Evolutionary conservation across 2,113 vertebrate genomes (phyloP).

Genomic region (Charadrius vociferus): DNA sequence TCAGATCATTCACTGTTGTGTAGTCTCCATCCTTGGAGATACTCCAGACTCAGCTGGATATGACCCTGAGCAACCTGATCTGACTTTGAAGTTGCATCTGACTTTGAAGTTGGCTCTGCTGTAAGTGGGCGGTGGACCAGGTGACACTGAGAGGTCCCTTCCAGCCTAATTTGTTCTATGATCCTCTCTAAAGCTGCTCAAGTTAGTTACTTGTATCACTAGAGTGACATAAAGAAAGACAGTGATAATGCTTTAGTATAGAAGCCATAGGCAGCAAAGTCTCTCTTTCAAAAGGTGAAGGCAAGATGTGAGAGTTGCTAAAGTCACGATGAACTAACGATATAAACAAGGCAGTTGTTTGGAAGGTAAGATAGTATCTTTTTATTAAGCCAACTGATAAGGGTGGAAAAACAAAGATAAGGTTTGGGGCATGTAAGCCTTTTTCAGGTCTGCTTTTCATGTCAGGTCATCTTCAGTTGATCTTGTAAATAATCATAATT

Average conservation of each 20-base stretch:
- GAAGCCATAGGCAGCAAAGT: not conserved
- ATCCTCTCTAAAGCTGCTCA: not conserved
- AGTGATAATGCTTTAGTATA: not conserved
- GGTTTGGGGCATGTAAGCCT: not conserved
- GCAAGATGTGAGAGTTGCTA: not conserved
- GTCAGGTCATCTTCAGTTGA: slow-evolving; percentile 48
- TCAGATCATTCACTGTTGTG: not conserved
- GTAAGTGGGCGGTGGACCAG: not conserved
- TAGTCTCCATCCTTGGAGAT: not conserved
- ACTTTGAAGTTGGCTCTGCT: slow-evolving; percentile 51
- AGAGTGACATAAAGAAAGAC: not conserved
- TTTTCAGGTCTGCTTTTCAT: slow-evolving; percentile 31
- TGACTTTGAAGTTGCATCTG: slow-evolving; percentile 51
- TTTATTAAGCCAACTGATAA: slow-evolving; percentile 34
- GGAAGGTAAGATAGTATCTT: slow-evolving; percentile 8
- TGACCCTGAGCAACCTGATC: slow-evolving; percentile 38
- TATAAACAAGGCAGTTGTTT: slow-evolving; percentile 15
- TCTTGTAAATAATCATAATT: slow-evolving; percentile 39
- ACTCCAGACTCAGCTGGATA: slow-evolving; percentile 1
- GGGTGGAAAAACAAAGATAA: slow-evolving; percentile 44
- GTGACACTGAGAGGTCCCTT: slow-evolving; percentile 1
- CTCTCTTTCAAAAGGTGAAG: not conserved
- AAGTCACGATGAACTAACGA: not conserved
- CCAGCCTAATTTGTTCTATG: not conserved
- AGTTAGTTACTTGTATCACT: not conserved